Conservation (phyloP, 2,888 invertebrate species). For the Oxycera nigricornis region DNA sequence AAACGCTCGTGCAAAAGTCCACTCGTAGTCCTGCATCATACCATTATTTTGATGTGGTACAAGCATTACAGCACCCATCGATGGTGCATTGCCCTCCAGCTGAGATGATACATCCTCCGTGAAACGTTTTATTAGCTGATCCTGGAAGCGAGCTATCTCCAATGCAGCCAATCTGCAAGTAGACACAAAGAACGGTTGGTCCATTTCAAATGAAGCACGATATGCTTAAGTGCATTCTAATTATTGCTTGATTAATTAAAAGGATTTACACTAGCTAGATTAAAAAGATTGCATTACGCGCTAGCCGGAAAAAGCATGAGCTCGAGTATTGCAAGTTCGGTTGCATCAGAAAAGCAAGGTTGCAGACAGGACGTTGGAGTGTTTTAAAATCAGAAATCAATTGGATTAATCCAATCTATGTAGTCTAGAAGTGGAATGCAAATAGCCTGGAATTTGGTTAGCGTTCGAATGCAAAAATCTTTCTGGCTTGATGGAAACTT, state of each 20-base stretch:
- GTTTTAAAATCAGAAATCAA: not conserved
- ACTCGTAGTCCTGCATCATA: conserved; percentile 70
- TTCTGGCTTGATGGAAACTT: no score
- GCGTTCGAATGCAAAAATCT: no score
- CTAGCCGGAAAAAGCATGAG: not conserved
- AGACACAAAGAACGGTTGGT: not conserved
- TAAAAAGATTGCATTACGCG: not conserved
- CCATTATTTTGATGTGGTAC: conserved; percentile 54
- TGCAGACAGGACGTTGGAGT: not conserved
- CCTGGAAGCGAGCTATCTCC: conserved; percentile 74
- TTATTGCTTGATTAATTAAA: conserved; percentile 13
- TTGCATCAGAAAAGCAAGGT: not conserved
- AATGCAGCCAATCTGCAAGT: conserved; percentile 60
- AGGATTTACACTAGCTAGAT: not conserved
- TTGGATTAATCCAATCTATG: not conserved
- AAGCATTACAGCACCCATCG: conserved; percentile 60
- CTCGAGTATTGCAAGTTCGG: not conserved
- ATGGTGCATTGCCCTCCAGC: conserved; percentile 58
- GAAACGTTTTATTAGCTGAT: conserved; percentile 79
- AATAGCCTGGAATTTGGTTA: no score
- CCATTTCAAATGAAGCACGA: not conserved
- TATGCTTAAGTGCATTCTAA: not conserved
- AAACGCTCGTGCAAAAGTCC: conserved; percentile 90
- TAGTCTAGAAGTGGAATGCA: not conserved
- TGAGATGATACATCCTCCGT: conserved; percentile 77